Conservation (phyloP, 2,113 vertebrate genomes). For the Ivindomyrus marchei region DNA sequence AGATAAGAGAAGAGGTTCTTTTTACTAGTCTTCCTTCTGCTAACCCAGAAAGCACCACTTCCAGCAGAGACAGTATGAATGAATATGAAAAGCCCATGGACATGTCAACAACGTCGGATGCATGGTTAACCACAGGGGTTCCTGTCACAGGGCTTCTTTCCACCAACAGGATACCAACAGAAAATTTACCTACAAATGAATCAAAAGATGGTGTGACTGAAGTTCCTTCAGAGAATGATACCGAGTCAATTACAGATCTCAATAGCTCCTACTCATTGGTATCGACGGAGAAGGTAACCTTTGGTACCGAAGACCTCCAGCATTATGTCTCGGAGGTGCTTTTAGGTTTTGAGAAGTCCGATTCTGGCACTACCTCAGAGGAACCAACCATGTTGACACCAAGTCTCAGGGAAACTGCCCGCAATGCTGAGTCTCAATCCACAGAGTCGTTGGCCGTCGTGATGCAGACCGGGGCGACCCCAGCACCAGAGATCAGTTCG, state of each 20-base stretch:
- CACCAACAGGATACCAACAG: constrained; percentile 33
- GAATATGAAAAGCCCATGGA: background rate
- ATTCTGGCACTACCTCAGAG: constrained; percentile 16
- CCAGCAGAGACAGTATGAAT: constrained; percentile 22
- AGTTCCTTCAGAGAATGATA: constrained; percentile 10
- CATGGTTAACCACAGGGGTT: constrained; percentile 16
- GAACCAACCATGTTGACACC: constrained; percentile 30
- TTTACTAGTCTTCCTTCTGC: constrained; percentile 41
- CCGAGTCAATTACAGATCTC: constrained; percentile 28
- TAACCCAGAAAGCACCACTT: constrained; percentile 17
- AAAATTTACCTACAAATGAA: constrained; percentile 23
- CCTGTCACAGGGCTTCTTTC: constrained; percentile 32
- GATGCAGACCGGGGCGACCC: constrained; percentile 38
- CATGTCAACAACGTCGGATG: constrained; percentile 17
- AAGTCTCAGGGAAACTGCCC: constrained; percentile 17
- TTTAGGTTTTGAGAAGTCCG: constrained; percentile 14
- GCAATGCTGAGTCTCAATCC: constrained; percentile 49
- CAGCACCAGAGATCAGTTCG: constrained; percentile 18
- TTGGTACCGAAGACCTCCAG: background rate
- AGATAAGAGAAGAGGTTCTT: constrained; percentile 54
- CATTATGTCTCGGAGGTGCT: constrained; percentile 18
- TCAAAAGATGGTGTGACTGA: constrained; percentile 18
- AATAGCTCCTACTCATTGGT: constrained; percentile 46
- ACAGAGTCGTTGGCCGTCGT: constrained; percentile 46
- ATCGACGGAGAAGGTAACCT: constrained; percentile 33